Evolutionary conservation across 2,113 vertebrate species (phyloP).

Genomic region (Cheirogaleus medius): DNA sequence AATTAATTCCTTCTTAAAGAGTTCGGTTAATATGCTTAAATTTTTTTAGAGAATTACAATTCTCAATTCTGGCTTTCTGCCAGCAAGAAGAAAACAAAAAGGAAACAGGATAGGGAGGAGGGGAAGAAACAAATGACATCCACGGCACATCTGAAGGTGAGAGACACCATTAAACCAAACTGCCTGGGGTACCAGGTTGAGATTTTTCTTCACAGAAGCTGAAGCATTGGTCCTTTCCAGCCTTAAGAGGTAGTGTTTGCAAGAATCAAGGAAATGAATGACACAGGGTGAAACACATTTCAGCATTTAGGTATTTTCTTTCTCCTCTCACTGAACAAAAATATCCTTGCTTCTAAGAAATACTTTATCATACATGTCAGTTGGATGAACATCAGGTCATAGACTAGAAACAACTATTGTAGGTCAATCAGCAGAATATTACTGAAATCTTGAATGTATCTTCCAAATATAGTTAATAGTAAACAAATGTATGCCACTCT

Average conservation of each 20-base stretch:
- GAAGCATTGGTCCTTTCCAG: background rate
- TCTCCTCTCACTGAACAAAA: background rate
- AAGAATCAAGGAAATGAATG: background rate
- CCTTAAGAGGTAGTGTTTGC: background rate
- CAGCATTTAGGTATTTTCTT: background rate
- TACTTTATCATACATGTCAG: background rate
- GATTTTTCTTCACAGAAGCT: background rate
- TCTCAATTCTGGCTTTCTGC: background rate
- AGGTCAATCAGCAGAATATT: background rate
- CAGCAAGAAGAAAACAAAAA: constrained; percentile 19
- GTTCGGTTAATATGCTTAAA: constrained; percentile 45
- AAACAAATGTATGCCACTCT: background rate
- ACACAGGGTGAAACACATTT: background rate
- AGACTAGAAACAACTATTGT: background rate
- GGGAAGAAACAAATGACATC: background rate
- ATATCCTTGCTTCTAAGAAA: background rate
- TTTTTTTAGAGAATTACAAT: constrained; percentile 50
- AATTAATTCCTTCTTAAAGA: constrained; percentile 64
- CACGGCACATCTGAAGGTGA: background rate
- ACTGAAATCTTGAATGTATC: background rate
- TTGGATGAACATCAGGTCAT: background rate
- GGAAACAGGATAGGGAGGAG: background rate
- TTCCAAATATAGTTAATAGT: background rate
- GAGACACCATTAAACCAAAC: background rate
- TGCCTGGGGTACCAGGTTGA: background rate